Base-by-base conservation (phyloP, 2,888 invertebrate species). In the Steromphala cineraria region DNA sequence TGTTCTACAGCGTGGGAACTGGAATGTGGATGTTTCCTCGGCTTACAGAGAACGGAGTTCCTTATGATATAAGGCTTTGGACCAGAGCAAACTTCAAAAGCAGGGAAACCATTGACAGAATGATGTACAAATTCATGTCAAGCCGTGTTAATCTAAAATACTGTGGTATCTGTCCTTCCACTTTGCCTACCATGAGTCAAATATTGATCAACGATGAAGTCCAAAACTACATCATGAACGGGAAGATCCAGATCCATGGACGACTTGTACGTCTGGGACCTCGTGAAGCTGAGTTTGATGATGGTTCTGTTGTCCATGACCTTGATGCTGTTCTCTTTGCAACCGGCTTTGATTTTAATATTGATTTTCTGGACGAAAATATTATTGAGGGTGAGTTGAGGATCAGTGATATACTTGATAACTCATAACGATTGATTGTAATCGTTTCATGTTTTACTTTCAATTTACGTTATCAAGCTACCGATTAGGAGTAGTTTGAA, bases 271-370 rank as follows among this genome's bases (percentile, higher is more conserved):
- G 84, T 17, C 91, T 94, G 81, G 83, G 85, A 7, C 88, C 88
- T 19, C 81, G 81, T 31, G 84, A 84, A 2, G 92, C 91, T 7
- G 79, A 86, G 7, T 93, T 93, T 85, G 86, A 88, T 17, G 92
- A 92, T 74, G 91, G 92, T 10, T 86, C 89, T 53, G 21, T 53
- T 5, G 82, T 53, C 2, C 88, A 89, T 75, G 82, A 88, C 13
- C 83, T 91, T 17, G 92, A 92, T 80, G 88, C 90, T 79, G 91
- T 94, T 0, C 87, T 94, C 53, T 88, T 93, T 80, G 92, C 92
- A 17, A 94, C 94, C 15, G 94, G 94, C 7, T 94, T 92, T 84
- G 90, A 92, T 8, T 93, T 94, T 85, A 90, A 89, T 17, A 92
- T 93, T 75, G 89, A 89, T 4, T 86, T 93, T 40, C 82, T 93